A percentile compares a stretch with the other conserved stretches of the same genome.
These are phyloP conservation scores for Lepidurus arcticus DNA, from an alignment of 1,140 invertebrate species.

Conservation along the genomic window DNA sequence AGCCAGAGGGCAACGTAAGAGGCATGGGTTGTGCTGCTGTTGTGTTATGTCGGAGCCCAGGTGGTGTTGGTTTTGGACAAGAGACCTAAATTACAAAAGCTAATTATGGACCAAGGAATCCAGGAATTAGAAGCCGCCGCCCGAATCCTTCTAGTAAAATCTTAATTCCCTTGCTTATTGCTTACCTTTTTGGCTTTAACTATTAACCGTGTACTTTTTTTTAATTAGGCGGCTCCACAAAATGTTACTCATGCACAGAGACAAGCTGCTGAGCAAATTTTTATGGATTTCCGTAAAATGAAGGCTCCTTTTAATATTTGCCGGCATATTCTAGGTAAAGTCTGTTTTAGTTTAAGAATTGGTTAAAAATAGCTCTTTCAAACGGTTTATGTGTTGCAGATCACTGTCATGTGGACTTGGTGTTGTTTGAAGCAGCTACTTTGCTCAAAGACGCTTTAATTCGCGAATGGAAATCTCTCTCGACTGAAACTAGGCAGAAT, in stretches of 20 bases:
- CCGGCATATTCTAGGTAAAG: conserved; percentile 62
- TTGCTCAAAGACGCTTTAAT: conserved; percentile 77
- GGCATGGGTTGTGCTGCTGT: background rate
- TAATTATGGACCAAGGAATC: conserved; percentile 33
- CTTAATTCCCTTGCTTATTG: background rate
- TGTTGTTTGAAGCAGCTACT: conserved; percentile 77
- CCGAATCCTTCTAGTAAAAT: conserved; percentile 60
- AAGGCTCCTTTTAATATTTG: conserved; percentile 75
- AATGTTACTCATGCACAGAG: conserved; percentile 68
- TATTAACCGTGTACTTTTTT: conserved; percentile 24
- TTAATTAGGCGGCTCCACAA: conserved; percentile 70
- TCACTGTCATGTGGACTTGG: conserved; percentile 68
- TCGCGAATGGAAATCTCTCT: conserved; percentile 69
- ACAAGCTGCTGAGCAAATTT: conserved; percentile 68
- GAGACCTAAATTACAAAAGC: background rate
- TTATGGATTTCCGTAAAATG: conserved; percentile 72
- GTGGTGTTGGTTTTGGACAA: background rate
- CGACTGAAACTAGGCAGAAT: conserved; percentile 59
- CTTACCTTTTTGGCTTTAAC: conserved; percentile 27
- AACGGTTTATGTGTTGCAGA: conserved; percentile 48
- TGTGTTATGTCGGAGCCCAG: background rate
- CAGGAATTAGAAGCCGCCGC: conserved; percentile 58
- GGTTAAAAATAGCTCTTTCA: background rate
- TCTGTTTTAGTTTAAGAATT: background rate
- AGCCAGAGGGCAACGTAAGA: conserved; percentile 13